A percentile compares a stretch with the other conserved stretches of the same genome.
These are phyloP conservation scores for Sparidentex hasta DNA, from an alignment of 2,797 vertebrate species.

Conservation along the genomic window DNA sequence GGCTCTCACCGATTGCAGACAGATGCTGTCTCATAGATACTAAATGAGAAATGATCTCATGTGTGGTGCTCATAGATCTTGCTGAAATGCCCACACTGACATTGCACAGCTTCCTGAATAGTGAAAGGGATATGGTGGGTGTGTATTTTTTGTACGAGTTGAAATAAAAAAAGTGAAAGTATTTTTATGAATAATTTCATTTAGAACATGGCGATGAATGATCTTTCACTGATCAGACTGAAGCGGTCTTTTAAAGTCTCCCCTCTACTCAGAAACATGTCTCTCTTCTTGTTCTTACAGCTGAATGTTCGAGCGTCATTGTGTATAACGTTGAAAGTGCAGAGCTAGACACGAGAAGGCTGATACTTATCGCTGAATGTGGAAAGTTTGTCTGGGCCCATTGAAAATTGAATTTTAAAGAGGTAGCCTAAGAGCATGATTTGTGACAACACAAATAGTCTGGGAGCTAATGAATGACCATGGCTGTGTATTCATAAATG, in stretches of 20 bases:
- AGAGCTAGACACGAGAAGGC: too few relatives aligned
- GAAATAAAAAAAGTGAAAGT: neutral
- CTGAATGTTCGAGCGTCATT: too few relatives aligned
- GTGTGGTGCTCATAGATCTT: neutral
- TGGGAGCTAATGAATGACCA: neutral
- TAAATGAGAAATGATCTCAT: neutral
- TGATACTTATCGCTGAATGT: too few relatives aligned
- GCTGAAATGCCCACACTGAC: neutral
- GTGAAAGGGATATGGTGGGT: neutral
- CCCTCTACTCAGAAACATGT: too few relatives aligned
- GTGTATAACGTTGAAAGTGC: too few relatives aligned
- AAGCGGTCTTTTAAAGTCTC: neutral
- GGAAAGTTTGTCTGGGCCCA: too few relatives aligned
- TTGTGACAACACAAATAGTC: too few relatives aligned
- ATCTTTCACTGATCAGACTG: neutral
- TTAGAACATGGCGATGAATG: neutral
- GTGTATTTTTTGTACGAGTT: neutral
- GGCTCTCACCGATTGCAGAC: neutral
- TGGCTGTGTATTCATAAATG: neutral
- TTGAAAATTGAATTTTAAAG: too few relatives aligned
- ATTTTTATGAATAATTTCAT: neutral
- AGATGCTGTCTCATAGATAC: neutral
- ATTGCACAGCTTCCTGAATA: neutral
- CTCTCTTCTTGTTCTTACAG: too few relatives aligned
- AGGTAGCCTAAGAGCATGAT: too few relatives aligned